phyloP scores from a whole-genome alignment of 2,113 vertebrate genomes.

The Xiphorhynchus elegans region DNA sequence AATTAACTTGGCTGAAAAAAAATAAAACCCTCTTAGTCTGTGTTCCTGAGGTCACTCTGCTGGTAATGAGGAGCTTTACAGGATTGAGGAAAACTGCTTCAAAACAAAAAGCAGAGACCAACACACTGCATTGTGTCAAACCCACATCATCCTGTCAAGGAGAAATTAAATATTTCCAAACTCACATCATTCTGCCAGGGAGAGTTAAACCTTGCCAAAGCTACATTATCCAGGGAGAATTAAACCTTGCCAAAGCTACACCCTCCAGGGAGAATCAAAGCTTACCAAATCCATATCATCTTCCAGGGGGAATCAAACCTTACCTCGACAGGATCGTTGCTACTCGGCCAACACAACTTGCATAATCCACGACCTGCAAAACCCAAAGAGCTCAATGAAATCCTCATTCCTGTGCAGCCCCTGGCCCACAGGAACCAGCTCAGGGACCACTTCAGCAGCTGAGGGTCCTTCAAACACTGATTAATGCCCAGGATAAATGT shows the following conservation, averaged over 20 bases:
- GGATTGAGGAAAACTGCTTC: neutral
- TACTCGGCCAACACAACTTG: slow-evolving; percentile 47
- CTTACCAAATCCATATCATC: neutral
- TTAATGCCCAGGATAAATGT: neutral
- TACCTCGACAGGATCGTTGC: slow-evolving; percentile 77
- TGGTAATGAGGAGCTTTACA: neutral
- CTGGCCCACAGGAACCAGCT: neutral
- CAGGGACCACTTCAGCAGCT: neutral
- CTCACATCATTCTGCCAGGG: neutral
- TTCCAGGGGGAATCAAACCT: neutral
- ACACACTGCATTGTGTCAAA: neutral
- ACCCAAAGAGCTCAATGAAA: neutral
- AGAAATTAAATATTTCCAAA: neutral
- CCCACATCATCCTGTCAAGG: neutral
- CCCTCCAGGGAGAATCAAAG: neutral
- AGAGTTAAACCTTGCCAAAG: neutral
- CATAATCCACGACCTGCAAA: slow-evolving; percentile 73
- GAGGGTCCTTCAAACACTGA: neutral
- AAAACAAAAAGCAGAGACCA: neutral
- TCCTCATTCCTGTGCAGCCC: fast-evolving
- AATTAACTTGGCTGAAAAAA: neutral
- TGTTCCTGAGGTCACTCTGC: neutral
- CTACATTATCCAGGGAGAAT: neutral
- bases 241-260: neutral
- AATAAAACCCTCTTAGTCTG: neutral